Evolutionary conservation across 2,797 vertebrate species (phyloP).

Genomic region (Betta splendens): DNA sequence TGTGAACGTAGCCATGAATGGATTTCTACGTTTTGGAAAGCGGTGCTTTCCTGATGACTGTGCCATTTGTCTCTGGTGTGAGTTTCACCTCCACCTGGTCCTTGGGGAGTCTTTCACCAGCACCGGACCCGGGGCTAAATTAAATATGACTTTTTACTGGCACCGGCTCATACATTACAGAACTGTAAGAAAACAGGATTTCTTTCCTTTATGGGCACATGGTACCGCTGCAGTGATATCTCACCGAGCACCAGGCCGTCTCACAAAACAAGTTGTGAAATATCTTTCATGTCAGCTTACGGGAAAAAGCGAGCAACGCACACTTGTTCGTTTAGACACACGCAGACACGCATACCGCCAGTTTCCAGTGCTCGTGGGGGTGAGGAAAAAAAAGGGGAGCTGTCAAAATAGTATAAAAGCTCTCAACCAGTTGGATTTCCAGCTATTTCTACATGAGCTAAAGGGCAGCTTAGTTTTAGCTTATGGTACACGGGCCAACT

Average conservation of each 20-base stretch:
- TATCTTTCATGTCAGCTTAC: constrained; percentile 75
- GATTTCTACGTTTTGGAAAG: constrained; percentile 38
- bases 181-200: constrained; percentile 55
- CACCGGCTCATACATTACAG: constrained; percentile 48
- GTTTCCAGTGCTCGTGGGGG: constrained; percentile 75
- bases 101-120: constrained; percentile 43
- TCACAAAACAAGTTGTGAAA: constrained; percentile 77
- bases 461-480: constrained; percentile 78
- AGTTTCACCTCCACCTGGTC: constrained; percentile 49
- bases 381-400: constrained; percentile 75
- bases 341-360: constrained; percentile 48
- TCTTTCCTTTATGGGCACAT: constrained; percentile 58
- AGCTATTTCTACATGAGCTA: constrained; percentile 78
- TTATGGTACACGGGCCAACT: constrained; percentile 76
- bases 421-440: constrained; percentile 73
- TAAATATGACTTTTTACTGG: constrained; percentile 62
- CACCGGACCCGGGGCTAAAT: constrained; percentile 48
- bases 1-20: constrained; percentile 42
- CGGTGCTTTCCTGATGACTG: constrained; percentile 38
- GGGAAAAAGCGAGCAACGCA: constrained; percentile 63
- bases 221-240: constrained; percentile 65
- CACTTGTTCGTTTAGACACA: constrained; percentile 70
- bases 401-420: constrained; percentile 81
- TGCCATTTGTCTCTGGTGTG: constrained; percentile 40
- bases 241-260: constrained; percentile 54